Percentiles rank a stretch among this genome's conserved stretches.
Evolutionary conservation across 1,140 invertebrate genomes (phyloP).

Genomic region (Drosophila nasuta): DNA sequence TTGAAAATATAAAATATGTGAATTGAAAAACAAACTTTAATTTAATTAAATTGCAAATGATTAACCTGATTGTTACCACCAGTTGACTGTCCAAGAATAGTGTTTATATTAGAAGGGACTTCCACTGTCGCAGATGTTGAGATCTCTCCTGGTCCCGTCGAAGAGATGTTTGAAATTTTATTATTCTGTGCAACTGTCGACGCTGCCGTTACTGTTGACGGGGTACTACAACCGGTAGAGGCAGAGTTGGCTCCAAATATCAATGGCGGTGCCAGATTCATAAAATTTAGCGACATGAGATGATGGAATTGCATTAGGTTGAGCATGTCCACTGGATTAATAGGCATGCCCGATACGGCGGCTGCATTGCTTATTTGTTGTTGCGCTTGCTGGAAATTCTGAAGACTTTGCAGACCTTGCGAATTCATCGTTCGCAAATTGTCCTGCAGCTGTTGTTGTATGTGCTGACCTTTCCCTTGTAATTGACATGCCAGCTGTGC

Average conservation of each 20-base stretch:
- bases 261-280: slow-evolving; percentile 84
- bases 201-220: slow-evolving; percentile 2
- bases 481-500: not conserved
- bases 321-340: slow-evolving; percentile 86
- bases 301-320: slow-evolving; percentile 96
- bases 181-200: slow-evolving; percentile 45
- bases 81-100: slow-evolving; percentile 42
- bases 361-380: slow-evolving; percentile 68
- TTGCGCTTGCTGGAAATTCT: slow-evolving; percentile 75
- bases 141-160: not conserved
- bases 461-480: slow-evolving; percentile 26
- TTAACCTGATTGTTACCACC: slow-evolving; percentile 52
- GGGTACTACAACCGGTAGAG: slow-evolving; percentile 4
- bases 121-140: not conserved
- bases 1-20: not conserved
- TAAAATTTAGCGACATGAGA: slow-evolving; percentile 84
- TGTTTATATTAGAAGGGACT: slow-evolving; percentile 20
- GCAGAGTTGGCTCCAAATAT: slow-evolving; percentile 67
- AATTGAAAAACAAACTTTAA: not conserved
- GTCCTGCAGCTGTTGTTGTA: slow-evolving; percentile 30
- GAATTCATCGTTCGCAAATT: slow-evolving; percentile 21
- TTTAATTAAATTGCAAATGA: not conserved
- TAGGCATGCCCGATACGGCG: slow-evolving; percentile 54
- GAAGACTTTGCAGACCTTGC: slow-evolving; percentile 55
- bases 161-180: slow-evolving; percentile 10